Evolutionary conservation across 2,797 vertebrate genomes (phyloP).

Genomic region (Poeciliopsis gracilis): DNA sequence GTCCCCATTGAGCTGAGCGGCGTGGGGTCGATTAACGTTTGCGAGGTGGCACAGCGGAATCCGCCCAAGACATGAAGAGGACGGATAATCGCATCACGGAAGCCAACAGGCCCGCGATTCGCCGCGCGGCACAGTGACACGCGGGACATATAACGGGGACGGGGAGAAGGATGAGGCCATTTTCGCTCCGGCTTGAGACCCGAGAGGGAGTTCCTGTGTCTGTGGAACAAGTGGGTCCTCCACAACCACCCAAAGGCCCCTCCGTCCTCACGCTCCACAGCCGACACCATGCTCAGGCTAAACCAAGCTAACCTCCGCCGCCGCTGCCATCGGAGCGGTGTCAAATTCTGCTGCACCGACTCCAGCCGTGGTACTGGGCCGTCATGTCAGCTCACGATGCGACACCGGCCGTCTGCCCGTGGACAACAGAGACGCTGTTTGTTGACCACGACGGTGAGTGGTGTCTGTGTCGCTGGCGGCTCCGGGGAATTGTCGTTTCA

Average conservation of each 20-base stretch:
- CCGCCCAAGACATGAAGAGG: slow-evolving; percentile 42
- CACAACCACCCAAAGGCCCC: slow-evolving; percentile 4
- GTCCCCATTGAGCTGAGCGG: slow-evolving; percentile 52
- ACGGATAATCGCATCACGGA: slow-evolving; percentile 58
- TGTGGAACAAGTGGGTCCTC: not conserved
- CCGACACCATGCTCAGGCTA: not conserved
- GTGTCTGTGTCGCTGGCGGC: slow-evolving; percentile 4
- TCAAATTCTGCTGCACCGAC: slow-evolving; percentile 47
- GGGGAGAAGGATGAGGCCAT: slow-evolving; percentile 10
- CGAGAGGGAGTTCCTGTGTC: slow-evolving; percentile 1
- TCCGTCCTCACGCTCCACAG: not conserved
- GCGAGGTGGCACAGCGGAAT: slow-evolving; percentile 34
- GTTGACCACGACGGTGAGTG: slow-evolving; percentile 32
- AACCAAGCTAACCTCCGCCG: not conserved
- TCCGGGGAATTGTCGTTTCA: slow-evolving; percentile 11
- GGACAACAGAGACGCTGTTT: slow-evolving; percentile 27
- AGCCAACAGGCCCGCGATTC: slow-evolving; percentile 33
- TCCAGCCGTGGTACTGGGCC: slow-evolving; percentile 19
- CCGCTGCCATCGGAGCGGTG: slow-evolving; percentile 16
- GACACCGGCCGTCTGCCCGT: slow-evolving; percentile 30
- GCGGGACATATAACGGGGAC: slow-evolving; percentile 16
- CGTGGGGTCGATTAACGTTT: slow-evolving; percentile 54
- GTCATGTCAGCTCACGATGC: slow-evolving; percentile 28
- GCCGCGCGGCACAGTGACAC: slow-evolving; percentile 37
- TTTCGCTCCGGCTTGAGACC: slow-evolving; percentile 15